Percentiles rank a stretch among this genome's conserved stretches.
Evolutionary conservation across 2,113 vertebrate genomes (phyloP).

Genomic region (Nothocercus nigrocapillus): DNA sequence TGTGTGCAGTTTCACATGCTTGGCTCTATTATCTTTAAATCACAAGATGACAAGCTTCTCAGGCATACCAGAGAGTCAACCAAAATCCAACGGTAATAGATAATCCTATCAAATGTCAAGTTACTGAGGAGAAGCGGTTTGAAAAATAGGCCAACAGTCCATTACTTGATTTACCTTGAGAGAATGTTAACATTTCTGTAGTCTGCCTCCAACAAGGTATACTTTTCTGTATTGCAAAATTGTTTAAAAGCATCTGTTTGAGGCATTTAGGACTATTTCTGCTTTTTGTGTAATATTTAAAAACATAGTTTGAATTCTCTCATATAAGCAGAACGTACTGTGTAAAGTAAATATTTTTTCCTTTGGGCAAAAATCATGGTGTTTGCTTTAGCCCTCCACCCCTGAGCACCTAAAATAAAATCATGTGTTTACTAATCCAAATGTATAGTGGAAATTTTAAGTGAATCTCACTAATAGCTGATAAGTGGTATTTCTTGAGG

Average conservation of each 20-base stretch:
- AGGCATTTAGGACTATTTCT: constrained; percentile 11
- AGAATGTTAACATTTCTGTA: constrained; percentile 41
- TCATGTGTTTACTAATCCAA: background rate
- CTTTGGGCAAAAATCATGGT: background rate
- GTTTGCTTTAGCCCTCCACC: background rate
- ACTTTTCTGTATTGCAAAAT: constrained; percentile 30
- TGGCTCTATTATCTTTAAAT: constrained; percentile 79
- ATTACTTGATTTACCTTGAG: constrained; percentile 69
- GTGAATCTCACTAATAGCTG: background rate
- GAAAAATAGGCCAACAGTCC: constrained; percentile 72
- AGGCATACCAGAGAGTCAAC: constrained; percentile 71
- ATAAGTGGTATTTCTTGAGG: background rate
- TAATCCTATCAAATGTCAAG: constrained; percentile 80
- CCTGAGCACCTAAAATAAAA: background rate
- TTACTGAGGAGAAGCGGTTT: constrained; percentile 74
- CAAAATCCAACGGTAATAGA: constrained; percentile 76
- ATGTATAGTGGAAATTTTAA: background rate
- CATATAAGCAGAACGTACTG: background rate
- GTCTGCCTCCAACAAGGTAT: constrained; percentile 32
- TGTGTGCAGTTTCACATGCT: constrained; percentile 72
- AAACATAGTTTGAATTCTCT: constrained; percentile 64
- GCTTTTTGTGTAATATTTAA: constrained; percentile 38
- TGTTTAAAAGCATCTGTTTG: constrained; percentile 51
- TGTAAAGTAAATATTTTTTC: constrained; percentile 48
- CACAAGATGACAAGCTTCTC: constrained; percentile 78